A percentile compares a stretch with the other conserved stretches of the same genome.
Evolutionary conservation across 1,140 invertebrate genomes (phyloP).

Genomic region (Procambarus clarkii): DNA sequence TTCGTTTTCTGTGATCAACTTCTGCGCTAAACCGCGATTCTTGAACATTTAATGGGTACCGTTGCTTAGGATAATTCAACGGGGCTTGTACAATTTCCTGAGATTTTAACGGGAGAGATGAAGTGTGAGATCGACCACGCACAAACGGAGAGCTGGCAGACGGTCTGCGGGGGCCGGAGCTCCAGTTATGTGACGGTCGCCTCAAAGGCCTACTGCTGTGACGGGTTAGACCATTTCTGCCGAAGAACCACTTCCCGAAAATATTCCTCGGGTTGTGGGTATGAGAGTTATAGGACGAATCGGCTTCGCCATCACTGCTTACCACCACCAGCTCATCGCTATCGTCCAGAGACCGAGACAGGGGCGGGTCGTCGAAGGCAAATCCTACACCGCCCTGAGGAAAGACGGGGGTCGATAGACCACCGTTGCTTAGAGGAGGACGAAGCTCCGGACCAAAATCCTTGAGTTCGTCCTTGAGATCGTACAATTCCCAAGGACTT

Average conservation of each 20-base stretch:
- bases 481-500: slow-evolving; percentile 62
- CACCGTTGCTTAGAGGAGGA: not conserved
- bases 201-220: not conserved
- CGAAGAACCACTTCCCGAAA: not conserved
- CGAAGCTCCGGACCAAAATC: not conserved
- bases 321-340: slow-evolving; percentile 44
- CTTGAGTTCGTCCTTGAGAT: slow-evolving; percentile 66
- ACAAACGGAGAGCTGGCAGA: not conserved
- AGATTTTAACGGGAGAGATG: slow-evolving; percentile 29
- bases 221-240: not conserved
- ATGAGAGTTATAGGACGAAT: slow-evolving; percentile 43
- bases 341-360: slow-evolving; percentile 43
- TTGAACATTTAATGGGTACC: not conserved
- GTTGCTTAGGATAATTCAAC: not conserved
- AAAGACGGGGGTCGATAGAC: not conserved
- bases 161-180: not conserved
- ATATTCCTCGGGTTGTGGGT: not conserved
- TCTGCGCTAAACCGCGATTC: not conserved
- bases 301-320: slow-evolving; percentile 55
- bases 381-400: not conserved
- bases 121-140: not conserved
- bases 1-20: slow-evolving; percentile 20
- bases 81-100: not conserved
- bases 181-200: not conserved
- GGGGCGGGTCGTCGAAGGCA: not conserved